These are phyloP conservation scores for Carposina sasakii DNA, from an alignment of 1,140 invertebrate genomes.

Conservation along the genomic window DNA sequence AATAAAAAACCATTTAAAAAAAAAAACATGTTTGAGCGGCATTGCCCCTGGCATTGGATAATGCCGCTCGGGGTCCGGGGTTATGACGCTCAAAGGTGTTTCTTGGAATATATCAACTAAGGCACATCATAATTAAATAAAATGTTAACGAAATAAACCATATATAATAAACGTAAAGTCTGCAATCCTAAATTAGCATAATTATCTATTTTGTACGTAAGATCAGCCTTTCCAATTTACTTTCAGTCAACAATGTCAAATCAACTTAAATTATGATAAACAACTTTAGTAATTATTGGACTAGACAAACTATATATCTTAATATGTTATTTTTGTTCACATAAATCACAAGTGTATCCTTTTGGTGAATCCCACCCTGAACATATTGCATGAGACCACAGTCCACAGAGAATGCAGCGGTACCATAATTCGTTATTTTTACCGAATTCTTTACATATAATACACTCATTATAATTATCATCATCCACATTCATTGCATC, in stretches of 20 bases:
- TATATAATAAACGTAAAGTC: slow-evolving; percentile 21
- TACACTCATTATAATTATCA: slow-evolving; percentile 32
- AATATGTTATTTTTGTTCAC: too few species aligned
- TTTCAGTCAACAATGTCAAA: slow-evolving; percentile 12
- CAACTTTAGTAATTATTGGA: slow-evolving; percentile 9
- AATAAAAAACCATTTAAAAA: slow-evolving; percentile 8
- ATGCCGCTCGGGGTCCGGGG: slow-evolving; percentile 19
- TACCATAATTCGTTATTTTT: slow-evolving; percentile 40
- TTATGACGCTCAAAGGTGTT: slow-evolving; percentile 31
- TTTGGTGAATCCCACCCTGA: slow-evolving; percentile 33
- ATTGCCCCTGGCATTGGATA: slow-evolving; percentile 12
- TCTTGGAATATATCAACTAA: slow-evolving; percentile 25
- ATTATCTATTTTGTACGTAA: slow-evolving; percentile 16
- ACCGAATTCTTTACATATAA: slow-evolving; percentile 31
- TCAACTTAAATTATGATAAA: slow-evolving; percentile 17
- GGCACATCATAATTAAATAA: slow-evolving; percentile 25
- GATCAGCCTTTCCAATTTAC: slow-evolving; percentile 16
- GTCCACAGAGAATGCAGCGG: slow-evolving; percentile 30
- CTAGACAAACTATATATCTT: too few species aligned
- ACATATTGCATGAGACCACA: slow-evolving; percentile 36
- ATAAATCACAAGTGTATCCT: slow-evolving; percentile 34
- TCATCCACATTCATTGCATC: slow-evolving; percentile 30
- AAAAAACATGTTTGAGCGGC: slow-evolving; percentile 3
- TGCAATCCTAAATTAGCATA: slow-evolving; percentile 21
- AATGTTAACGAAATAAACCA: slow-evolving; percentile 22